These are phyloP conservation scores for Aegithalos caudatus DNA, from an alignment of 2,113 vertebrate genomes.

Conservation along the genomic window DNA sequence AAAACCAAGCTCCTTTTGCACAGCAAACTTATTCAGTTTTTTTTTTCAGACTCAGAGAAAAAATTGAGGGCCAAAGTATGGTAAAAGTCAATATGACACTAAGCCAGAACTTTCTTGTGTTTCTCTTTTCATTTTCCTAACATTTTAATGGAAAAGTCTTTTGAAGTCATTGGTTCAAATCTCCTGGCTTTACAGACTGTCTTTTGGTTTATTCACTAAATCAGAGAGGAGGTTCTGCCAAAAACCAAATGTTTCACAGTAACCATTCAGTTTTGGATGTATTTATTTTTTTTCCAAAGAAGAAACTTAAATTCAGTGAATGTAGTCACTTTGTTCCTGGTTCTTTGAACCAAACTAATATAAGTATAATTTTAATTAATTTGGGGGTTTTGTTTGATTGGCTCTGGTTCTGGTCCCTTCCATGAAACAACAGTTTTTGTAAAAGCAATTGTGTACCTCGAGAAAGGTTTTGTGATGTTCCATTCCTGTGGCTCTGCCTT, in stretches of 20 bases:
- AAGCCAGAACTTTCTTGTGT: neutral
- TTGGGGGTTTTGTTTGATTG: neutral
- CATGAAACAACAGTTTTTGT: neutral
- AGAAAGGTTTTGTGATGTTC: neutral
- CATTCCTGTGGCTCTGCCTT: neutral
- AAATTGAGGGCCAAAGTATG: neutral
- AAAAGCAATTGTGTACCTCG: neutral
- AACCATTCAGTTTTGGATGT: accelerated
- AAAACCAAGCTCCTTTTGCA: neutral
- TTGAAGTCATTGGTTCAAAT: neutral
- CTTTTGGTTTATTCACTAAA: neutral
- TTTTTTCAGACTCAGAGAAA: neutral
- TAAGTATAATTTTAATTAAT: neutral
- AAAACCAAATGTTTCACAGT: neutral
- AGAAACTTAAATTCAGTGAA: neutral
- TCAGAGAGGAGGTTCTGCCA: neutral
- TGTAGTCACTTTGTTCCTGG: neutral
- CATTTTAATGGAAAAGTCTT: neutral
- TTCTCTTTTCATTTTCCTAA: neutral
- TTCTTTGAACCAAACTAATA: neutral
- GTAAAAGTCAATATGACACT: neutral
- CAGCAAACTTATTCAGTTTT: accelerated
- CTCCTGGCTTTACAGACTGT: neutral
- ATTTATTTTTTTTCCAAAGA: neutral
- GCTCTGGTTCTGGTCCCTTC: neutral